Base-by-base conservation (phyloP, 2,888 invertebrate genomes). In the Rhagium mordax region DNA sequence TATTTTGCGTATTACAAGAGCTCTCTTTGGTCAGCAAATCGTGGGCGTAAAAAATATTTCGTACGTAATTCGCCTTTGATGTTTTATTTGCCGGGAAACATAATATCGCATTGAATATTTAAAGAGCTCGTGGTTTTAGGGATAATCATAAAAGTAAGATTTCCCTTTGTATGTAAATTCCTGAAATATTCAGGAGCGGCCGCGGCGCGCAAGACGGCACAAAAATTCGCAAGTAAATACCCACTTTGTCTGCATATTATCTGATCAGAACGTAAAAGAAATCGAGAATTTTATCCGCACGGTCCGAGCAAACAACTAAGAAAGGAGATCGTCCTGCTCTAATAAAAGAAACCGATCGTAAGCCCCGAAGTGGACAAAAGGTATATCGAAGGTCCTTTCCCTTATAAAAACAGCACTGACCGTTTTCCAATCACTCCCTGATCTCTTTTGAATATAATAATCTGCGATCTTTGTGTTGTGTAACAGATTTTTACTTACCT, bases 401-500 rank as follows among this genome's bases (percentile, higher is more conserved):
- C 70, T 68, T 59, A 82, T 81, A 82, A 82, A 84, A 84, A 84
- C 81, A 77, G 78, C 81, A 80, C 79, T 83, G 83, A 82, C 82
- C 85, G 85, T 85, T 85, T 82, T 79, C 73, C 84, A 82, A 85
- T 85, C 84, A 84, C 84, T 83, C 83, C 83, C 84, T 80, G 79
- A 79, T 82, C 80, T 81, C 83, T 77, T 82, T 78, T 81, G 82
- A 84, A 85, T 84, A 84, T 83, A 84, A 84, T 84, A 84, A 85
- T 85, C 84, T 81, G 79, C 83, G 80, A 82, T 83, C 84, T 83
- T 82, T 82, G 79, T 81, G 77, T 78, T 81, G 72, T 78, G 74
- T 79, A 79, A 81, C 78, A 76, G 79, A 79, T 79, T 78, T 79
- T 75, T 79, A 80, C 79, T 80, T 80, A 76, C 79, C 78, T 75